phyloP scores from a whole-genome alignment of 2,797 vertebrate genomes.

The Eutrigla gurnardus region DNA sequence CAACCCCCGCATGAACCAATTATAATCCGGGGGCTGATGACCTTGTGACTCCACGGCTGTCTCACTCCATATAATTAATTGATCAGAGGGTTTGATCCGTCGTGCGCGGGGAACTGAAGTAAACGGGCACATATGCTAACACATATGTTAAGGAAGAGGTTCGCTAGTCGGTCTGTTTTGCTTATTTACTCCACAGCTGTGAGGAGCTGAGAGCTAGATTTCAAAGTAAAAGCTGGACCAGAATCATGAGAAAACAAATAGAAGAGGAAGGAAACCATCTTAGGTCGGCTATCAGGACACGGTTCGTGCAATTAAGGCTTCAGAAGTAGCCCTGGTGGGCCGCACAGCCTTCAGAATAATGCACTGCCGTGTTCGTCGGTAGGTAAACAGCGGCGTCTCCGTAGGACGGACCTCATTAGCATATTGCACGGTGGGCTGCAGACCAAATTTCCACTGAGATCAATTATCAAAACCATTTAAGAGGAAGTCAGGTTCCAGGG shows the following conservation, averaged over 20 bases:
- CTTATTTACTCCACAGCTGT: conserved; percentile 56
- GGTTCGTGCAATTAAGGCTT: too few species aligned
- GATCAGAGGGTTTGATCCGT: background rate
- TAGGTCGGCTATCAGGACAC: background rate
- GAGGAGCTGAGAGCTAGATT: conserved; percentile 32
- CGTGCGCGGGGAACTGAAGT: conserved; percentile 16
- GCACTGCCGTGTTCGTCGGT: background rate
- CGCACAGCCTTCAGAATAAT: conserved; percentile 10
- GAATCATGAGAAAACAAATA: background rate
- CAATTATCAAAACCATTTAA: conserved; percentile 42
- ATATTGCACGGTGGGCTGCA: conserved; percentile 18
- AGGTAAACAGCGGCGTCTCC: conserved; percentile 21
- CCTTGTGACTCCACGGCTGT: conserved; percentile 1
- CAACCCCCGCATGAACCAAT: conserved; percentile 13
- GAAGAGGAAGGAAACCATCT: background rate
- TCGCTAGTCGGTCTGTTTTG: conserved; percentile 57
- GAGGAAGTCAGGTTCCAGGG: conserved; percentile 13
- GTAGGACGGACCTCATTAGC: conserved; percentile 17
- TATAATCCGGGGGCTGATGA: conserved; percentile 22
- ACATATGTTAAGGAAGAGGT: conserved; percentile 46
- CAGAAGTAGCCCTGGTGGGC: conserved; percentile 19
- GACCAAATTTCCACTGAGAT: conserved; percentile 36
- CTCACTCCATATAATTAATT: conserved; percentile 38
- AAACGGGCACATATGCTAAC: conserved; percentile 52
- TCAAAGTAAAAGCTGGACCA: conserved; percentile 11